Base-by-base conservation (phyloP, 2,797 vertebrate genomes). In the Tiaroga cobitis region DNA sequence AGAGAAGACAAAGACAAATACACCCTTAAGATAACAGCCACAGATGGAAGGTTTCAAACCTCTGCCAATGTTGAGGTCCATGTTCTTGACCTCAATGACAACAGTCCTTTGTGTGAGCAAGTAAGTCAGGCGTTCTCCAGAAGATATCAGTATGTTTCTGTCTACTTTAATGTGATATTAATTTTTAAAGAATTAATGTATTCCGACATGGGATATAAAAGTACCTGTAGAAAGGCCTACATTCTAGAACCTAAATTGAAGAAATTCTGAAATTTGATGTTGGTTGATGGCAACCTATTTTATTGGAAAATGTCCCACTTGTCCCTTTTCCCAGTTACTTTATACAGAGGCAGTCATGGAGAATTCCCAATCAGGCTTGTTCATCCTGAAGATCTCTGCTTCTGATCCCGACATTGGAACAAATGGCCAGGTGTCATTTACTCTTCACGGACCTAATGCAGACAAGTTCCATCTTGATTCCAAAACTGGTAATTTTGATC, bases 11-110 rank as follows among this genome's bases (percentile, higher is more conserved):
- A 84, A 61, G 96, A 97, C 89, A 95, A 96, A 84, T 97, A 98
- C 88, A 90, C 92, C 15, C 95, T 99, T 81, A 95, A 90, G 85
- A 93, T 99, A 88, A 96, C 94, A 3, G 98, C 97, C 34, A 99
- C 98, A 0, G 98, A 99, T 41, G 98, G 98, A 82, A 97, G 96
- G 90, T 99, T 97, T 82, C 96, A 99, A 91, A 95, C 96, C 56
- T 94, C 94, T 0, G 94, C 96, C 0, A 92, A 92, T 0, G 96
- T 98, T 74, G 97, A 99, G 79, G 90, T 99, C 88, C 96, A 96
- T 29, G 96, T 99, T 81, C 90, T 99, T 89, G 98, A 99, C 91
- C 95, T 97, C 92, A 99, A 99, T 32, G 98, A 99, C 93, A 99
- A 99, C 94, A 97, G 94, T 88, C 98, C 98, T 0, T 93, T 96